A percentile compares a stretch with the other conserved stretches of the same genome.
Evolutionary conservation across 2,888 invertebrate species (phyloP).

Genomic region (Epirrhoe alternata): DNA sequence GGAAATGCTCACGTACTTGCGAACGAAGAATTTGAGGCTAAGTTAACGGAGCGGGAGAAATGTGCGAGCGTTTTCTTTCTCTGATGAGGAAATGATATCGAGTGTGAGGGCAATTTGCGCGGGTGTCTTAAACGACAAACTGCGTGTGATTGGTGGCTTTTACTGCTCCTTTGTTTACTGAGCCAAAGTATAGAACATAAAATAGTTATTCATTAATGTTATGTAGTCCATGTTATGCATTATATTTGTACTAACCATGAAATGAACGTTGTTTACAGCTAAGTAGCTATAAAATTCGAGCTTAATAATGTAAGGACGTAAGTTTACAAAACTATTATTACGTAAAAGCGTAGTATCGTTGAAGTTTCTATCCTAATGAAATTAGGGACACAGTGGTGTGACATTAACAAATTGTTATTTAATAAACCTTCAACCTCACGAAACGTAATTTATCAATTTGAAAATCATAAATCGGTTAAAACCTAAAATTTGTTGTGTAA

Average conservation of each 20-base stretch:
- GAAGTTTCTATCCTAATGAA: slow-evolving; percentile 31
- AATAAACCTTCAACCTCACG: slow-evolving; percentile 46
- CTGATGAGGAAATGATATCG: slow-evolving; percentile 65
- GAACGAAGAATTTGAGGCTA: slow-evolving; percentile 69
- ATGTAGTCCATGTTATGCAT: not conserved
- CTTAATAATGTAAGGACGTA: not conserved
- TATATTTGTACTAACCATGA: not conserved
- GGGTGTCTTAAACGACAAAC: slow-evolving; percentile 46
- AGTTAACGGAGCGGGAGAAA: slow-evolving; percentile 70
- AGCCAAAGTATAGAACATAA: not conserved
- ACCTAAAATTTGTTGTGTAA: slow-evolving; percentile 13
- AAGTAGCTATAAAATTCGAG: not conserved
- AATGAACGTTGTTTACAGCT: not conserved
- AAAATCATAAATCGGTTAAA: slow-evolving; percentile 37
- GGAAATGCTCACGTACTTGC: slow-evolving; percentile 75
- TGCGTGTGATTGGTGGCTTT: slow-evolving; percentile 46
- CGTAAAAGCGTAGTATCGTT: not conserved
- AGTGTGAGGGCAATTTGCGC: slow-evolving; percentile 58
- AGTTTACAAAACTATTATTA: not conserved
- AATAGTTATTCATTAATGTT: not conserved
- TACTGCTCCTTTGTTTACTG: slow-evolving; percentile 24
- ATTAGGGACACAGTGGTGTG: slow-evolving; percentile 24
- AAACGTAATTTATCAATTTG: slow-evolving; percentile 48
- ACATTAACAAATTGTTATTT: slow-evolving; percentile 41
- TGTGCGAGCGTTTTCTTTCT: slow-evolving; percentile 63